Evolutionary conservation across 2,797 vertebrate species (phyloP).

Genomic region (Cryptoprocta ferox): DNA sequence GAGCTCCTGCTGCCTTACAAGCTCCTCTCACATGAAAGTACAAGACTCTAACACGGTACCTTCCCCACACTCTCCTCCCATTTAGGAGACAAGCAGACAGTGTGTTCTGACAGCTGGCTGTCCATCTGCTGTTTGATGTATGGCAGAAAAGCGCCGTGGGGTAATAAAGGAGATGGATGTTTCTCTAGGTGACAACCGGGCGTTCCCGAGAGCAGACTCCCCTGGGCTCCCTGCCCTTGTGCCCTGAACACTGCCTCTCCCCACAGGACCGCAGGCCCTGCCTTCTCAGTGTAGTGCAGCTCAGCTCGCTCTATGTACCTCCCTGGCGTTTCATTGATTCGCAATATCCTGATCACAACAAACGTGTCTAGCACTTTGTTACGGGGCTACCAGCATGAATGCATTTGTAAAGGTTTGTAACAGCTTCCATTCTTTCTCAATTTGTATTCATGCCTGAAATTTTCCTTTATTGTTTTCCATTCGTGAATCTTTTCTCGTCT

Average conservation of each 20-base stretch:
- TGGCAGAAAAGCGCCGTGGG: conserved; percentile 59
- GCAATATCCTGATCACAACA: conserved; percentile 35
- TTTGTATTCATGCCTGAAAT: conserved; percentile 44
- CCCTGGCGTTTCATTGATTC: conserved; percentile 15
- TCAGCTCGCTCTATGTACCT: not conserved
- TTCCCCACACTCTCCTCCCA: not conserved
- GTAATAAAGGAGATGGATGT: conserved; percentile 35
- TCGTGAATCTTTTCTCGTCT: conserved; percentile 2
- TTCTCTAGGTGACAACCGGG: conserved; percentile 29
- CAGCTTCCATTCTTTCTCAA: not conserved
- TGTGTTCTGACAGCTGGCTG: conserved; percentile 63
- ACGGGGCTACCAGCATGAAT: not conserved
- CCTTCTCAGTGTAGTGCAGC: not conserved
- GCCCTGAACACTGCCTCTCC: not conserved
- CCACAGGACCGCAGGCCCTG: not conserved
- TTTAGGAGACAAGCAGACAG: not conserved
- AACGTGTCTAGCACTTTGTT: conserved; percentile 26
- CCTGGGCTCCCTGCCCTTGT: conserved; percentile 17
- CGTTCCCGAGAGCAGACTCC: not conserved
- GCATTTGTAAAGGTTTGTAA: not conserved
- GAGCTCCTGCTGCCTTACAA: conserved; percentile 67
- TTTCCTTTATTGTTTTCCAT: conserved; percentile 53
- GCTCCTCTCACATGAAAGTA: conserved; percentile 71
- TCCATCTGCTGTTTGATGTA: conserved; percentile 70
- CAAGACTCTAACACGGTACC: conserved; percentile 16